Evolutionary conservation across 2,113 vertebrate genomes (phyloP), one percentile per base, ranked within the genome.

Genomic region (Desmodus rotundus): DNA sequence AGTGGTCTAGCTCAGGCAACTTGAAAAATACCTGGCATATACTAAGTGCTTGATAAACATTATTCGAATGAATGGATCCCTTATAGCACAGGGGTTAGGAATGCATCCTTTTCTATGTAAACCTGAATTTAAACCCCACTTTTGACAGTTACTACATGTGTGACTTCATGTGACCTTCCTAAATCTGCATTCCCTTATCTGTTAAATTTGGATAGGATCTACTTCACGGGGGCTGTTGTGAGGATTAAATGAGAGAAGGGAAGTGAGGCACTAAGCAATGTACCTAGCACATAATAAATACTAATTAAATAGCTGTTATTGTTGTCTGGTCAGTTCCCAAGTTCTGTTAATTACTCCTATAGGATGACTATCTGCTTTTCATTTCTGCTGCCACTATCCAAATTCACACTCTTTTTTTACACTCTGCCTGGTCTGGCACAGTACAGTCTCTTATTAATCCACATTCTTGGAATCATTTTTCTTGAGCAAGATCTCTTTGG

Each of bases 61-160:
- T 90, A 85, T 13, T 52, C 61, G 63, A 86, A 89, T 61, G 78
- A 76, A 68, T 91, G 68, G 87, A 85, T 91, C 20, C 2, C 43
- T 84, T 68, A 63, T 0, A 68, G 43, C 41, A 54, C 26, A 24
- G 24, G 20, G 84, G 36, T 78, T 87, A 93, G 50, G 22, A 87
- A 5, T 85, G 20, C 58, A 89, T 76, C 33, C 20, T 54, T 95
- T 82, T 89, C 36, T 89, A 73, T 63, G 94, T 90, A 63, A 88
- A 89, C n/a, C 41, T 88, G 47, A 94, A 97, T 91, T 86, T 95
- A 93, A 96, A 77, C 77, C 56, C 33, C 4, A n/a, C 67, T 76
- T 96, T 61, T 56, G 50, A 89, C 41, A 61, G 26, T 87, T 91
- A 90, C 22, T 38, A 83, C 47, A 77, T 70, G 58, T 52, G 22